Evolutionary conservation across 2,888 invertebrate genomes (phyloP).

Genomic region (Ophonus ardosiacus): DNA sequence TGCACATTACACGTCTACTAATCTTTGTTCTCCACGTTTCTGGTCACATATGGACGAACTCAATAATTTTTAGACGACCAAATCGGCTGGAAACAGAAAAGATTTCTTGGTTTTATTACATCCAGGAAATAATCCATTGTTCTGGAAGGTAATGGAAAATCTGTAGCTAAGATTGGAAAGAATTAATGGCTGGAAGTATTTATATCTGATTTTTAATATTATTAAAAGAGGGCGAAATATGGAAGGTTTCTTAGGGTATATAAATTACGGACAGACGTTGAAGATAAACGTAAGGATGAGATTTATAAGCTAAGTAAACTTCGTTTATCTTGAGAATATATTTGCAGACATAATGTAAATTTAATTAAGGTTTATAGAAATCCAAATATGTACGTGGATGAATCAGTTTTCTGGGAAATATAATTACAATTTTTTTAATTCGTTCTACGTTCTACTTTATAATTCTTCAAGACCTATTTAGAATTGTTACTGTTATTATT

Average conservation of each 20-base stretch:
- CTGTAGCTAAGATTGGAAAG: background rate
- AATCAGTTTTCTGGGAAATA: no score
- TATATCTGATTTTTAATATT: constrained; percentile 6
- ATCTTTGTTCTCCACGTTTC: background rate
- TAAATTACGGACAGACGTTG: background rate
- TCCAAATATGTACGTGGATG: no score
- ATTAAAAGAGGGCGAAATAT: background rate
- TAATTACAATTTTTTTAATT: no score
- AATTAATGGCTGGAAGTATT: constrained; percentile 11
- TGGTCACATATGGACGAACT: background rate
- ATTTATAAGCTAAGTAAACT: constrained; percentile 17
- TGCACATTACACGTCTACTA: background rate
- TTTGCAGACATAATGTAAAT: constrained; percentile 1
- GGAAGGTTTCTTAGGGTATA: background rate
- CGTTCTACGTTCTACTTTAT: no score
- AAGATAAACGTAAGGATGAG: background rate
- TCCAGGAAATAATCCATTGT: constrained; percentile 19
- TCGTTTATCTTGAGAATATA: background rate
- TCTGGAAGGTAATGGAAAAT: constrained; percentile 1
- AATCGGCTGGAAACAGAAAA: constrained; percentile 16
- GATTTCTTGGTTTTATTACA: constrained; percentile 10
- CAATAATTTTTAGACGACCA: background rate
- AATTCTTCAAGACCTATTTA: no score
- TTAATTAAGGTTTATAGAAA: background rate
- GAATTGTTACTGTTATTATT: no score